Evolutionary conservation across 2,797 vertebrate genomes (phyloP).

Genomic region (Chelmon rostratus): DNA sequence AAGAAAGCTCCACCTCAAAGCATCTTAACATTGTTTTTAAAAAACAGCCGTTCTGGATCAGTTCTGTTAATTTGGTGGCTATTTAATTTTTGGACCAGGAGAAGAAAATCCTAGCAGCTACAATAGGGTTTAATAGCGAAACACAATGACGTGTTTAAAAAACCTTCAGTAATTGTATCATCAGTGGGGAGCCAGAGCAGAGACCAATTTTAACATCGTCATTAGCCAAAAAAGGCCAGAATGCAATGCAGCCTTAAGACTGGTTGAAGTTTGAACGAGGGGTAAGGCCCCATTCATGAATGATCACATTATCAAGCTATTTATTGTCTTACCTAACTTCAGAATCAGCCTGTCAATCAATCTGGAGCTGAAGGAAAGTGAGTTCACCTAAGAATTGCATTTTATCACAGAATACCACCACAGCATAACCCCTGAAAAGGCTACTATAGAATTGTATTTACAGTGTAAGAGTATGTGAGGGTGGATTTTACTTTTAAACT

Average conservation of each 20-base stretch:
- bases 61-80: not conserved
- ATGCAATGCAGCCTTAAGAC: not conserved
- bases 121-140: not conserved
- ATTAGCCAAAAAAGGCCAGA: not conserved
- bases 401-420: not conserved
- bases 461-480: slow-evolving; percentile 4
- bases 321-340: slow-evolving; percentile 7
- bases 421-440: not conserved
- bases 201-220: not conserved
- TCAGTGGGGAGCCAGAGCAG: not conserved
- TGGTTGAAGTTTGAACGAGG: not conserved
- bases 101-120: not conserved
- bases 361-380: not conserved
- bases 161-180: not conserved
- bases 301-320: not conserved
- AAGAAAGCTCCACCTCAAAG: slow-evolving; percentile 14
- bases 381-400: not conserved
- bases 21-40: slow-evolving; percentile 5
- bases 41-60: not conserved
- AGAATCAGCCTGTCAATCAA: not conserved
- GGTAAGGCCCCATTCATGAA: not conserved
- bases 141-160: not conserved
- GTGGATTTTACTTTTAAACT: slow-evolving; percentile 38
- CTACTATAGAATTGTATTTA: not conserved
- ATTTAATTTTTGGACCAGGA: not conserved